Evolutionary conservation across 2,113 vertebrate genomes (phyloP), one percentile per base, ranked within the genome.

Genomic region (Sitta europaea): DNA sequence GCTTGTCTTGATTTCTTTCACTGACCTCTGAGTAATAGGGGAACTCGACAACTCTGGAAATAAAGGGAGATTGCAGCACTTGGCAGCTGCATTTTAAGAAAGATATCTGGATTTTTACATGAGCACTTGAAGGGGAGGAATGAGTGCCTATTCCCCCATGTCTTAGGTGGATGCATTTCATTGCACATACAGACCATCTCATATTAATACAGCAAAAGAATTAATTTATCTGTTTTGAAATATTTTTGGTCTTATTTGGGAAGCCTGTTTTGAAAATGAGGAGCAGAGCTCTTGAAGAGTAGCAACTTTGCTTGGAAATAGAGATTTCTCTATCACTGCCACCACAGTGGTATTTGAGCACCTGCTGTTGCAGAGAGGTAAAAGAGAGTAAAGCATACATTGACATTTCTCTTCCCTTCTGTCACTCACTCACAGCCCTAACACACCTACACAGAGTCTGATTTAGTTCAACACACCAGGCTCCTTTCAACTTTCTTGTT

Each of bases 371-470:
- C 50, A 62, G 77, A 66, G 90, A 82, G 65, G 77, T 75, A 75
- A 68, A 28, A 59, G 51, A 61, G 55, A 78, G n/a, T 68, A 54
- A 85, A 91, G 55, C 72, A 43, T 57, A 66, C 2, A 81, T 92
- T 88, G 93, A 42, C 87, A 76, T 91, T 95, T 87, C 73, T 61
- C n/a, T 82, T 88, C 29, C 70, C 71, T 82, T 85, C 78, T 94
- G 94, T 72, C 77, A 45, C 74, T 72, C 84, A 45, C 66, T 80
- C 62, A 5, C 66, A 81, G 53, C 57, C 84, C 48, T 79, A 38
- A 55, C 48, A 58, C 82, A 51, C 73, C 59, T 36, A 38, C 65
- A 71, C 5, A 10, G 47, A 57, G 33, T 43, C 48, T 88, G 90
- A 35, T 80, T 82, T 53, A 63, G 84, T 86, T 85, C 71, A 76